A percentile compares a stretch with the other conserved stretches of the same genome.
phyloP scores from a whole-genome alignment of 2,797 vertebrate species.

The Danio choprae region DNA sequence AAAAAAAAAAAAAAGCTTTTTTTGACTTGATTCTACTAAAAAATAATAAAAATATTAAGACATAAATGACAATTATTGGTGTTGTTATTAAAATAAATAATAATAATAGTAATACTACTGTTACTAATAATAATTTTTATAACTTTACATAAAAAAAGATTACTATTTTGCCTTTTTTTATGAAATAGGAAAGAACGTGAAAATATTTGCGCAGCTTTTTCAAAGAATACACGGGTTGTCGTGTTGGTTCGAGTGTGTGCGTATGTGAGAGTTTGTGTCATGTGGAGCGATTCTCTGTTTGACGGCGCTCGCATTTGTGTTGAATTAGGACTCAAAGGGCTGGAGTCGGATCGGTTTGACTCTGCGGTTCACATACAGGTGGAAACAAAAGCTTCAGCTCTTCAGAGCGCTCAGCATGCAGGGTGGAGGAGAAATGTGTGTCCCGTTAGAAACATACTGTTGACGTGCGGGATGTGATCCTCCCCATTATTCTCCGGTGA shows the following conservation, averaged over 20 bases:
- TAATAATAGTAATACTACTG: too few relatives aligned
- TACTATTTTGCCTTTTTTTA: neutral
- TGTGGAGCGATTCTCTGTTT: constrained; percentile 36
- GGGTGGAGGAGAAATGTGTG: constrained; percentile 40
- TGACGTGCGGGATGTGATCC: constrained; percentile 29
- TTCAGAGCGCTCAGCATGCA: constrained; percentile 27
- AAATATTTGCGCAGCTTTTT: neutral
- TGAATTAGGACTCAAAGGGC: constrained; percentile 27
- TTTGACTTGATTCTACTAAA: too few relatives aligned
- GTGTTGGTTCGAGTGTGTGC: neutral
- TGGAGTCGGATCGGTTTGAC: constrained; percentile 27
- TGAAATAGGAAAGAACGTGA: neutral
- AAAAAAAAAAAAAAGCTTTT: too few relatives aligned
- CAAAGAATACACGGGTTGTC: constrained; percentile 4
- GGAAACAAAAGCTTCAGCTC: constrained; percentile 39
- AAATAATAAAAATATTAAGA: too few relatives aligned
- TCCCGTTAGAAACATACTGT: constrained; percentile 51
- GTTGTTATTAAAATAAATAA: too few relatives aligned
- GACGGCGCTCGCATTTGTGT: constrained; percentile 57
- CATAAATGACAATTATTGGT: too few relatives aligned
- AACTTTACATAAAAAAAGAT: neutral
- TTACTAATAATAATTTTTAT: neutral
- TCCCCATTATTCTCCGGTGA: constrained; percentile 37
- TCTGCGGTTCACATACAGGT: constrained; percentile 53
- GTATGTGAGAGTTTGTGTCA: constrained; percentile 24